Percentiles rank a stretch among this genome's conserved stretches.
phyloP scores from a whole-genome alignment of 2,797 vertebrate genomes.

The Sciaenops ocellatus region DNA sequence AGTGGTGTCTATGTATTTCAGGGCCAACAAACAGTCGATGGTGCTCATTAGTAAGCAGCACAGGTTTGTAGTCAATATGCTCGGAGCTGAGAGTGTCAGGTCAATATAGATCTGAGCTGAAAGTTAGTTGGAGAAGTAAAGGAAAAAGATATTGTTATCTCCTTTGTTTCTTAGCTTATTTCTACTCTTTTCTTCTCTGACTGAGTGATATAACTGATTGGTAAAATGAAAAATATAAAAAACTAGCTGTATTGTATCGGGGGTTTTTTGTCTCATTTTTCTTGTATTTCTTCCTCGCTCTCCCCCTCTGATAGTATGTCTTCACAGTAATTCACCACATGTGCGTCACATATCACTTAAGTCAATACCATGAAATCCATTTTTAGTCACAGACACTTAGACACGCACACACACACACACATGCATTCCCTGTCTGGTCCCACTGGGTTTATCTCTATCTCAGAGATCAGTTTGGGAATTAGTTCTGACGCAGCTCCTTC shows the following conservation, averaged over 20 bases:
- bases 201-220: background rate
- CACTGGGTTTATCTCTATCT: constrained; percentile 47
- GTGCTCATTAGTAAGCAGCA: constrained; percentile 65
- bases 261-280: background rate
- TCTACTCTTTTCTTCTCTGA: constrained; percentile 4
- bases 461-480: constrained; percentile 58
- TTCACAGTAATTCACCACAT: constrained; percentile 35
- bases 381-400: constrained; percentile 39
- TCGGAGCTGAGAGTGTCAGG: constrained; percentile 53
- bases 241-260: background rate
- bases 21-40: constrained; percentile 60
- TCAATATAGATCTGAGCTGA: constrained; percentile 55
- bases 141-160: constrained; percentile 33
- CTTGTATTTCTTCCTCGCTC: background rate
- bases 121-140: constrained; percentile 49
- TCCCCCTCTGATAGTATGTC: constrained; percentile 15
- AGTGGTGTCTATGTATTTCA: constrained; percentile 43
- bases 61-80: constrained; percentile 55
- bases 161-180: constrained; percentile 9
- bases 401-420: constrained; percentile 7
- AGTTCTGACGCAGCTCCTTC: constrained; percentile 50
- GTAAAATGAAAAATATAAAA: background rate
- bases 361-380: constrained; percentile 56
- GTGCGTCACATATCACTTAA: constrained; percentile 50
- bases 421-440: constrained; percentile 11